phyloP scores from a whole-genome alignment of 2,888 invertebrate genomes.

The Chaitophorus viminalis region DNA sequence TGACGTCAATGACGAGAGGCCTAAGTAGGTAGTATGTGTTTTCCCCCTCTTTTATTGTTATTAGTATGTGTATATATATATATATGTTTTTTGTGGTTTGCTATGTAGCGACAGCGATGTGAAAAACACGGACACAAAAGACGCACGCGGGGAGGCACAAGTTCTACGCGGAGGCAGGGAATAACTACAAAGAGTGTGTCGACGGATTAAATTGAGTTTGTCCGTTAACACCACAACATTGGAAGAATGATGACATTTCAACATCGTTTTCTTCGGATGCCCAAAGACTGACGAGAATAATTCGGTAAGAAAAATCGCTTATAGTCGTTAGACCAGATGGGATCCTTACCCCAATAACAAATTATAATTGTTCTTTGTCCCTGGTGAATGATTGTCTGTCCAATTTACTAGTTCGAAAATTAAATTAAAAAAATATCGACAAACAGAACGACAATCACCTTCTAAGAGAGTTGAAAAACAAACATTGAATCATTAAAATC shows the following conservation, averaged over 20 bases:
- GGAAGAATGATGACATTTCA: constrained; percentile 61
- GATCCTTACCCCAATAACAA: not conserved
- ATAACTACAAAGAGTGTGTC: constrained; percentile 38
- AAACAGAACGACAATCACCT: not conserved
- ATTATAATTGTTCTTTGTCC: constrained; percentile 44
- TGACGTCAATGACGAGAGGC: constrained; percentile 39
- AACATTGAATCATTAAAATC: not conserved
- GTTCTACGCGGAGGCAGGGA: constrained; percentile 5
- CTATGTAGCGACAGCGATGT: not conserved
- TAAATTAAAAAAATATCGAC: constrained; percentile 11
- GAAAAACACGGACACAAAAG: constrained; percentile 40
- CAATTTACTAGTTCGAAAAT: constrained; percentile 8
- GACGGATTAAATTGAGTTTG: constrained; percentile 59
- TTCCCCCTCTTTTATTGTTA: constrained; percentile 12
- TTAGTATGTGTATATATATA: not conserved
- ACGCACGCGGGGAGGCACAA: constrained; percentile 16
- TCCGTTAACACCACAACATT: constrained; percentile 17
- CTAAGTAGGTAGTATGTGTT: constrained; percentile 27
- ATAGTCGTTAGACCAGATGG: constrained; percentile 37
- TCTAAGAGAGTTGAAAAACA: not conserved
- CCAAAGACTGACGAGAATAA: constrained; percentile 12
- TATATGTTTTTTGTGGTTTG: constrained; percentile 6
- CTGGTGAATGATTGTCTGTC: constrained; percentile 43
- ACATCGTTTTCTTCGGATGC: constrained; percentile 40
- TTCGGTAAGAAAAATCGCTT: constrained; percentile 36